These are phyloP conservation scores for Empidonax traillii DNA, from an alignment of 2,113 vertebrate species.

Conservation along the genomic window DNA sequence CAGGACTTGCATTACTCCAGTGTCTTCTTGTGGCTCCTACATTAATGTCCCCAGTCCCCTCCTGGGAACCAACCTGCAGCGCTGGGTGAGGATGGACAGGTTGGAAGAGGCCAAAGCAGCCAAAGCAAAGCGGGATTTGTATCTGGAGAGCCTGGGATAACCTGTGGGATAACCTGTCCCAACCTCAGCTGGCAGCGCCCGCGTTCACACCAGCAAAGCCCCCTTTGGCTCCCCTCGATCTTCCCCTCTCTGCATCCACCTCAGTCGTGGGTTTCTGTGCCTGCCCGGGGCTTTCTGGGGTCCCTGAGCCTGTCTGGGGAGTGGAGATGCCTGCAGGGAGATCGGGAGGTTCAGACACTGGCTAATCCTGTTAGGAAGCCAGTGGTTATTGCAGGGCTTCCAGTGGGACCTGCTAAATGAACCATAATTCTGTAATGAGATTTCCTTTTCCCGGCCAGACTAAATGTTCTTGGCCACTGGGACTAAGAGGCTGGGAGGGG, in stretches of 20 bases:
- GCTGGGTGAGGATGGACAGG: accelerated
- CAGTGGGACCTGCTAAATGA: conserved; percentile 64
- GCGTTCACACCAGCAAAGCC: accelerated
- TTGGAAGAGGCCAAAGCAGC: neutral
- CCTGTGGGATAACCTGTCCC: neutral
- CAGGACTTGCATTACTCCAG: neutral
- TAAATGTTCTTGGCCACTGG: conserved; percentile 44
- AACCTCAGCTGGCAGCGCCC: neutral
- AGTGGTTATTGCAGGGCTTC: conserved; percentile 65
- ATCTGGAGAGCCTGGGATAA: neutral
- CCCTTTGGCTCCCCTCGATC: neutral
- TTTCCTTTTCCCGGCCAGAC: conserved; percentile 66
- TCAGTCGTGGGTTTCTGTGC: neutral
- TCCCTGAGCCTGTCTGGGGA: neutral
- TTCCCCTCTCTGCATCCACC: neutral
- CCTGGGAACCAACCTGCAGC: accelerated
- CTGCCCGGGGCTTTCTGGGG: neutral
- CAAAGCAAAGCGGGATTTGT: neutral
- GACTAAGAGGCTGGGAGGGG: neutral
- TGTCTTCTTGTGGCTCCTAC: neutral
- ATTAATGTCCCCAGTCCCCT: neutral
- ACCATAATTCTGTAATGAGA: conserved; percentile 60
- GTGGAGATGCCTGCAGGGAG: neutral
- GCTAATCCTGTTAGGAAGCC: conserved; percentile 70
- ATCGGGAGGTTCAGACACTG: conserved; percentile 50